Evolutionary conservation across 2,888 invertebrate genomes (phyloP).

Genomic region (Zele albiditarsus): DNA sequence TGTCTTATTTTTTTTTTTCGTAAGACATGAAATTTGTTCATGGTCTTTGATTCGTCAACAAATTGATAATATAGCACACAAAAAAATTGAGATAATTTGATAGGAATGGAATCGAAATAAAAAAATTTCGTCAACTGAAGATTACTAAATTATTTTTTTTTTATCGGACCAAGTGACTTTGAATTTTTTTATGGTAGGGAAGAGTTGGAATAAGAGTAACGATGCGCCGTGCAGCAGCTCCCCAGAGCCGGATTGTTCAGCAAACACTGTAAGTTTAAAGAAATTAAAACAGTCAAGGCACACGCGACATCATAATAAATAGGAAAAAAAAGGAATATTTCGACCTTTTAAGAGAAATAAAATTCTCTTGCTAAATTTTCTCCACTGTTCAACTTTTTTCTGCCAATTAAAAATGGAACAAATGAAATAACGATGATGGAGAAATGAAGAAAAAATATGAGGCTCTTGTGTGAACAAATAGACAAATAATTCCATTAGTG

Average conservation of each 20-base stretch:
- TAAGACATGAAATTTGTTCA: neutral
- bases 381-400: neutral
- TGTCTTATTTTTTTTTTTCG: neutral
- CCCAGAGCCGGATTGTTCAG: constrained; percentile 66
- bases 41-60: neutral
- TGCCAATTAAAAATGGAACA: neutral
- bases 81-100: neutral
- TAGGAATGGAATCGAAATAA: neutral
- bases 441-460: neutral
- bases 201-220: constrained; percentile 61
- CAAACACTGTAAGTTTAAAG: constrained; percentile 72
- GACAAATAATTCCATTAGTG: neutral
- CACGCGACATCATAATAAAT: constrained; percentile 48
- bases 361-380: neutral
- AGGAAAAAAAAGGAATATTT: constrained; percentile 46
- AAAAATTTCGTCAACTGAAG: neutral
- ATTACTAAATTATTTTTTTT: neutral
- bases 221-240: constrained; percentile 66
- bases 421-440: neutral
- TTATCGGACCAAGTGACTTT: constrained; percentile 1
- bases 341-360: neutral
- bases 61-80: neutral
- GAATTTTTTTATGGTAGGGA: constrained; percentile 17
- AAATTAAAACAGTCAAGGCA: constrained; percentile 72
- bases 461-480: neutral